Percentiles rank a stretch among this genome's conserved stretches.
These are phyloP conservation scores for Conopomorpha cramerella DNA, from an alignment of 1,140 invertebrate species.

Conservation along the genomic window DNA sequence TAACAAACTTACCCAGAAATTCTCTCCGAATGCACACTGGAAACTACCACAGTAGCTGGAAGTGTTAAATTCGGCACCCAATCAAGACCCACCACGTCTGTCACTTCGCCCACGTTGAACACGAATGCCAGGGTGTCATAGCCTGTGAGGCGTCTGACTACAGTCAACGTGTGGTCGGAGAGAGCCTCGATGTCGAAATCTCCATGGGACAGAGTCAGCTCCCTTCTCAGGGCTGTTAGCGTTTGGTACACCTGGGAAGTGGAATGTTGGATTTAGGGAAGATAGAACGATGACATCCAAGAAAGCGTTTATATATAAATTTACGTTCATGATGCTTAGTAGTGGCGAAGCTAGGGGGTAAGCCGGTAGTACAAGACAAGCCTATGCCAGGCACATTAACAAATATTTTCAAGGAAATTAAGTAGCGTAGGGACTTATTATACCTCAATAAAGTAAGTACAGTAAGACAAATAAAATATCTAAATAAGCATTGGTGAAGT, in stretches of 20 bases:
- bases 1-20: slow-evolving; percentile 26
- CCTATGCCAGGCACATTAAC: no score
- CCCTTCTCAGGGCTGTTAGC: slow-evolving; percentile 26
- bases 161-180: slow-evolving; percentile 19
- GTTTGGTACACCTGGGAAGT: slow-evolving; percentile 36
- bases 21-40: slow-evolving; percentile 32
- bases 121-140: slow-evolving; percentile 33
- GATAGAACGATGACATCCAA: no score
- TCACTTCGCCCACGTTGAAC: slow-evolving; percentile 30
- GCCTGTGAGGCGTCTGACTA: slow-evolving; percentile 24
- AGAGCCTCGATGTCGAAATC: slow-evolving; percentile 36
- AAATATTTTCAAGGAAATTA: no score
- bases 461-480: no score
- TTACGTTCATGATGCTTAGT: no score
- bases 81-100: slow-evolving; percentile 23
- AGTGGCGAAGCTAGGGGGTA: no score
- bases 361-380: no score
- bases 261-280: background rate
- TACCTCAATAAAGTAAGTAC: no score
- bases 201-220: slow-evolving; percentile 32
- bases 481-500: no score
- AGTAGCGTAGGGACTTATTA: no score
- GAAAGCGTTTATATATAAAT: no score
- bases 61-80: slow-evolving; percentile 20
- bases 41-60: slow-evolving; percentile 26